Base-by-base conservation (phyloP, 2,797 vertebrate genomes). In the Tadarida brasiliensis region DNA sequence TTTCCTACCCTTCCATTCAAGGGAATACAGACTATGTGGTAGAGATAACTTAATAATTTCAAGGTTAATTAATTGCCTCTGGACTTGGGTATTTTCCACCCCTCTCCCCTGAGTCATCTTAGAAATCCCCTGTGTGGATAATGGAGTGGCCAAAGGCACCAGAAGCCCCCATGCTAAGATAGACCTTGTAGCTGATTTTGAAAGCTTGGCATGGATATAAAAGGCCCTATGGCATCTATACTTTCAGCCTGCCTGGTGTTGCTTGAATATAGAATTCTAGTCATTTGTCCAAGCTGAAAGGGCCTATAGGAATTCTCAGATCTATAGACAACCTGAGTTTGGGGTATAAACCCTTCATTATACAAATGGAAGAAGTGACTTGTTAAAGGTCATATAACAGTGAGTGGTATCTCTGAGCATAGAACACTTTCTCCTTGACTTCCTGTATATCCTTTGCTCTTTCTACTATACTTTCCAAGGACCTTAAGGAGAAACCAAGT, bases 1-100 rank as follows among this genome's bases (percentile, higher is more conserved):
- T 98, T 91, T 92, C 89, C 97, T 96, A 84, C 81, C 73, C 44
- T 87, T 97, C 91, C 81, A 90, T 97, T 82, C 30, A 74, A 59
- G 49, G 87, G 73, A 83, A 89, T 67, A 71, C 30, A 59, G 65
- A 51, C 15, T 74, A 71, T 73, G 26, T 30, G 28, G 49, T 73
- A 67, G 59, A 61, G 17, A 57, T 51, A 90, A 59, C 57, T 71
- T 71, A 80, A 86, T 80, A 11, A 81, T 2, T 59, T 74, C 59
- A 90, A 81, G 28, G n/a, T 80, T 85, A 85, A 90, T 57, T 90
- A 91, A 70, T 70, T 94, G 51, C 56, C 56, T 89, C 44, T 83
- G 47, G 11, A 26, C 12, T 71, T 78, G 44, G 33, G 17, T 70
- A 30, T 11, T 49, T 90, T 47, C 24, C 8, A 63, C 35, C 11